phyloP scores from a whole-genome alignment of 2,888 invertebrate genomes.

The Carpatolechia fugitivella region DNA sequence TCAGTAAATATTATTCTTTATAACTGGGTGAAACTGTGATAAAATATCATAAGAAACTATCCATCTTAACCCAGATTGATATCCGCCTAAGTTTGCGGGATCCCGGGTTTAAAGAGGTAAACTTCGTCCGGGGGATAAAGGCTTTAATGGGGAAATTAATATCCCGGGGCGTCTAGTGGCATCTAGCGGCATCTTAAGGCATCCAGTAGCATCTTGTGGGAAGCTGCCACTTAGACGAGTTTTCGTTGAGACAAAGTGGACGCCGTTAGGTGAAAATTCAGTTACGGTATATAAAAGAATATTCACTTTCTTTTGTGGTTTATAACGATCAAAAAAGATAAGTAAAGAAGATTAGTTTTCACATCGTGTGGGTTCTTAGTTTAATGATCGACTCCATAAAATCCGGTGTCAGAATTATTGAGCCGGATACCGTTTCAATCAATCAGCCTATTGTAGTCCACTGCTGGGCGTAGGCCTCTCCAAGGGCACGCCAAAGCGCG shows the following conservation, averaged over 20 bases:
- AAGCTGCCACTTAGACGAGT: neutral
- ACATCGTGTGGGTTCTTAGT: too few species aligned
- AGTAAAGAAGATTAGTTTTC: too few species aligned
- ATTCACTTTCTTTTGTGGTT: too few species aligned
- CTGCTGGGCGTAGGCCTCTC: too few species aligned
- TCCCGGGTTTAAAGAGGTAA: conserved; percentile 22
- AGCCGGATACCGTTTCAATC: too few species aligned
- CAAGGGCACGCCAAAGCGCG: too few species aligned
- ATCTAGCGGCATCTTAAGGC: neutral
- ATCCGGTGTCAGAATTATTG: too few species aligned
- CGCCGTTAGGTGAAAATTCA: neutral
- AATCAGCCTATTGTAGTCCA: too few species aligned
- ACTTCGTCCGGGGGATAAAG: conserved; percentile 23
- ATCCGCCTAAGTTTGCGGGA: conserved; percentile 29
- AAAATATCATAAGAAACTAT: conserved; percentile 32
- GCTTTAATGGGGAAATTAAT: conserved; percentile 25
- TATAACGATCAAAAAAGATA: too few species aligned
- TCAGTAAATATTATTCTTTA: too few species aligned
- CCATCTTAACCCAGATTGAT: conserved; percentile 32
- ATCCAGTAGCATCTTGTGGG: neutral
- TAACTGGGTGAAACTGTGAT: conserved; percentile 30
- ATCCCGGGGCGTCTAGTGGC: conserved; percentile 3
- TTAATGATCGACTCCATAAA: too few species aligned
- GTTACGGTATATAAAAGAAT: neutral
- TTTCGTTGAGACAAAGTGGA: neutral